Conservation (phyloP, 2,888 invertebrate genomes). For the Rugalucina vietnamica region DNA sequence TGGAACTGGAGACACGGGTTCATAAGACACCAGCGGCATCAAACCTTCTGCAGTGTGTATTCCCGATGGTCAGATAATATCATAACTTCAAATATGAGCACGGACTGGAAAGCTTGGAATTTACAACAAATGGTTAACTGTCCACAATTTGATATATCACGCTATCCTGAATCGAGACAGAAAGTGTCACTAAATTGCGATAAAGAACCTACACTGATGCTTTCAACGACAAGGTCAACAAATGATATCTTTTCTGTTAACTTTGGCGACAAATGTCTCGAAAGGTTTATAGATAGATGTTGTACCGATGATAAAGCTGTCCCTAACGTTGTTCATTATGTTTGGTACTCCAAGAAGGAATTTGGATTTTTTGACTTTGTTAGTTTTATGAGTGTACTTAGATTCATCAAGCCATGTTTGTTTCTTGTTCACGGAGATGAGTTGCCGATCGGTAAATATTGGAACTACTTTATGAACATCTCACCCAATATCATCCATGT, state of each 20-base stretch:
- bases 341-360: constrained; percentile 44
- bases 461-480: constrained; percentile 57
- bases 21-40: too few species aligned
- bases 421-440: constrained; percentile 64
- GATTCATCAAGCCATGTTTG: constrained; percentile 64
- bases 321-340: constrained; percentile 64
- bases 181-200: too few species aligned
- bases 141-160: too few species aligned
- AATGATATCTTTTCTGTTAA: constrained; percentile 18
- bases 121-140: too few species aligned
- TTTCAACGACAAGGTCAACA: not conserved
- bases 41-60: too few species aligned
- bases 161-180: too few species aligned
- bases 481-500: constrained; percentile 63
- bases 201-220: too few species aligned
- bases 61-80: too few species aligned
- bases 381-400: constrained; percentile 63
- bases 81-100: too few species aligned
- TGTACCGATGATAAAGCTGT: constrained; percentile 46
- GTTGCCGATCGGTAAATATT: constrained; percentile 62
- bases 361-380: constrained; percentile 58
- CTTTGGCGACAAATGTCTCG: constrained; percentile 53
- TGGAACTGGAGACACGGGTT: too few species aligned
- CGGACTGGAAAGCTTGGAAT: too few species aligned
- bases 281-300: constrained; percentile 41